A percentile compares a stretch with the other conserved stretches of the same genome.
phyloP scores from a whole-genome alignment of 2,888 invertebrate species.

The Scelioninae gen. 2 region DNA sequence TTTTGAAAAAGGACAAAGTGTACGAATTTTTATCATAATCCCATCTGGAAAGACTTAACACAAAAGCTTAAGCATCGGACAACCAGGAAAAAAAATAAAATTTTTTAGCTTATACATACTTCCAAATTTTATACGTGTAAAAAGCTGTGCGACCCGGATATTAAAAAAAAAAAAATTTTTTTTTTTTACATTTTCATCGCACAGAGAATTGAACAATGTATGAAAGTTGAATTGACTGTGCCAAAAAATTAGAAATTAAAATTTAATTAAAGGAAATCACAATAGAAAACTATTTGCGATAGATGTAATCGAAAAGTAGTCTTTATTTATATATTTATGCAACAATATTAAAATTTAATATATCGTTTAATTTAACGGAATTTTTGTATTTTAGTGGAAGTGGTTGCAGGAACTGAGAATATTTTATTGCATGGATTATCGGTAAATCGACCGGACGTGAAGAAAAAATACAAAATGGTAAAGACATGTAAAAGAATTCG shows the following conservation, averaged over 20 bases:
- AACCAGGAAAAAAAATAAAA: constrained; percentile 17
- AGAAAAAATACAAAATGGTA: constrained; percentile 26
- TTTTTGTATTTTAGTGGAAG: constrained; percentile 23
- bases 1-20: constrained; percentile 29
- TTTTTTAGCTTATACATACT: constrained; percentile 16
- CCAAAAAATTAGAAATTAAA: not conserved
- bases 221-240: not conserved
- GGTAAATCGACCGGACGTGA: constrained; percentile 7
- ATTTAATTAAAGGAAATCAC: not conserved
- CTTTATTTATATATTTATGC: too few relatives aligned
- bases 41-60: constrained; percentile 73
- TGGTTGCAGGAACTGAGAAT: constrained; percentile 1
- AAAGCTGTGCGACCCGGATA: constrained; percentile 63
- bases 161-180: constrained; percentile 49
- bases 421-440: constrained; percentile 5
- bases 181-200: not conserved
- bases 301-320: too few relatives aligned
- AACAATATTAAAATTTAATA: not conserved
- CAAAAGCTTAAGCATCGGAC: constrained; percentile 29
- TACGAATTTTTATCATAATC: constrained; percentile 35
- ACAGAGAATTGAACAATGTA: not conserved
- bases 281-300: not conserved
- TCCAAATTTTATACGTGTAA: constrained; percentile 60
- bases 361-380: too few relatives aligned
- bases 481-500: constrained; percentile 39